These are phyloP conservation scores for Tenthredo mesomela DNA, from an alignment of 2,888 invertebrate species.

Conservation along the genomic window DNA sequence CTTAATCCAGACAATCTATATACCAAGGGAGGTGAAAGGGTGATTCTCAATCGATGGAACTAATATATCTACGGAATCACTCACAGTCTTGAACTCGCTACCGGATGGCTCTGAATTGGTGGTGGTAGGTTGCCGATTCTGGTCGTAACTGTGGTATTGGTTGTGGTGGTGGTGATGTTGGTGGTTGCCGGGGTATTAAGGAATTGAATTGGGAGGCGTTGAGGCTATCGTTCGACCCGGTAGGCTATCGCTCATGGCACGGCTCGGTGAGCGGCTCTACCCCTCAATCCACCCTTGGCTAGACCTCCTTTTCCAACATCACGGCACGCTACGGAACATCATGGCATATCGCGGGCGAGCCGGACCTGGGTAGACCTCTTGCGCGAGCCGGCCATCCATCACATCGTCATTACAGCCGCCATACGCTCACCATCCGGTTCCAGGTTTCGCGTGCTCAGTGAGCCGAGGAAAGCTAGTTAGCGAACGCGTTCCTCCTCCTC, in stretches of 20 bases:
- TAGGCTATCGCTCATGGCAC: slow-evolving; percentile 70
- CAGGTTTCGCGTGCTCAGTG: slow-evolving; percentile 60
- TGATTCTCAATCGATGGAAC: slow-evolving; percentile 69
- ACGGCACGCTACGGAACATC: slow-evolving; percentile 31
- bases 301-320: slow-evolving; percentile 35
- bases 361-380: slow-evolving; percentile 45
- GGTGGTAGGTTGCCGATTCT: slow-evolving; percentile 46
- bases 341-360: slow-evolving; percentile 56
- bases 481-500: slow-evolving; percentile 34
- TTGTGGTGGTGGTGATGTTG: slow-evolving; percentile 46
- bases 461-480: slow-evolving; percentile 51
- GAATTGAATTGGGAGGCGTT: slow-evolving; percentile 67
- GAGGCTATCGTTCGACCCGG: slow-evolving; percentile 55
- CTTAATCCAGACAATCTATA: slow-evolving; percentile 44
- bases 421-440: slow-evolving; percentile 63
- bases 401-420: slow-evolving; percentile 69
- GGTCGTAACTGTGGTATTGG: slow-evolving; percentile 55
- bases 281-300: slow-evolving; percentile 53
- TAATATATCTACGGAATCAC: slow-evolving; percentile 69
- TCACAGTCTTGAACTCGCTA: slow-evolving; percentile 42
- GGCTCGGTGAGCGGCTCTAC: slow-evolving; percentile 65
- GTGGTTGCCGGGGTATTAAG: slow-evolving; percentile 65
- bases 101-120: slow-evolving; percentile 50
- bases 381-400: slow-evolving; percentile 69
- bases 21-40: slow-evolving; percentile 50